Evolutionary conservation across 2,113 vertebrate genomes (phyloP).

Genomic region (Ornithorhynchus anatinus): DNA sequence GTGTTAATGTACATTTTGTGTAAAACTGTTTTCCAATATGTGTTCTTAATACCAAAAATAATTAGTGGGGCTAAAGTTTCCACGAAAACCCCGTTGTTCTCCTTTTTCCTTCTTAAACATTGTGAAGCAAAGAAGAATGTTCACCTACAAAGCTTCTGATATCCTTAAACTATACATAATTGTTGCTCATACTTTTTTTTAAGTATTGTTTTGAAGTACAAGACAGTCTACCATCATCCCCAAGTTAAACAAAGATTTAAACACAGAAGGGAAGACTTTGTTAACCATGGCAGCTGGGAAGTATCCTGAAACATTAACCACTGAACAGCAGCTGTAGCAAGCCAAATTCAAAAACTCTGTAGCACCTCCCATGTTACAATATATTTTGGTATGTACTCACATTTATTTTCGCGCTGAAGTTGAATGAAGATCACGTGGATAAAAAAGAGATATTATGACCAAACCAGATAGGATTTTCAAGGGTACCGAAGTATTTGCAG

Average conservation of each 20-base stretch:
- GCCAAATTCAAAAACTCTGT: conserved; percentile 6
- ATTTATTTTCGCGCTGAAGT: conserved; percentile 9
- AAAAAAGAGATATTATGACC: neutral
- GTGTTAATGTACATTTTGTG: neutral
- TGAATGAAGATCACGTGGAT: conserved; percentile 1
- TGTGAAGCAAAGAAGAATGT: neutral
- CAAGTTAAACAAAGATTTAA: neutral
- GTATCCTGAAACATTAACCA: conserved; percentile 1
- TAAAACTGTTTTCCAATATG: neutral
- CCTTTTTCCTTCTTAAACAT: fast-evolving
- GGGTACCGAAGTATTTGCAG: neutral
- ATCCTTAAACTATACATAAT: too few species aligned
- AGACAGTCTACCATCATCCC: neutral
- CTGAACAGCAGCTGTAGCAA: conserved; percentile 50
- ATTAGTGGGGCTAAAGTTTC: too few species aligned
- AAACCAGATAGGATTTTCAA: neutral
- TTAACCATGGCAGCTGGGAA: conserved; percentile 36
- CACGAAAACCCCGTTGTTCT: too few species aligned
- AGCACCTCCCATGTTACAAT: conserved; percentile 27
- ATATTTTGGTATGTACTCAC: neutral
- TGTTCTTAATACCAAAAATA: neutral
- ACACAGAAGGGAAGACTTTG: fast-evolving
- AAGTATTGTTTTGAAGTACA: fast-evolving
- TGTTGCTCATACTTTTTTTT: too few species aligned
- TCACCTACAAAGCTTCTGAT: too few species aligned